Conservation (phyloP, 92 coral and sea anemone genomes). For the Palythoa caribaeorum region DNA sequence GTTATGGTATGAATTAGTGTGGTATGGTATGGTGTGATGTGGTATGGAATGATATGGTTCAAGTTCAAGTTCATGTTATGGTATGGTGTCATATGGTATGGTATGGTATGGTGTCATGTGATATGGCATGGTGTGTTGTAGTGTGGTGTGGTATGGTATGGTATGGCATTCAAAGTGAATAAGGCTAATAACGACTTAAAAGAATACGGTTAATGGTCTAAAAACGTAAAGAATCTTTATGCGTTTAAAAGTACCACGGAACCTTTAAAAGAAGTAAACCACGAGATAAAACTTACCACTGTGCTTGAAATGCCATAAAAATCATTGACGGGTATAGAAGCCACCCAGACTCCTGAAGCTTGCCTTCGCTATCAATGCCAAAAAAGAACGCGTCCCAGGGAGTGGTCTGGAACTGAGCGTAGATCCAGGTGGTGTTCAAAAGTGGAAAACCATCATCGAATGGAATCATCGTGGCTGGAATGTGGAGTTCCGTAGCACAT, state of each 20-base stretch:
- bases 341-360: constrained; percentile 80
- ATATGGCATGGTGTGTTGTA: too few relatives aligned
- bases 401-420: constrained; percentile 84
- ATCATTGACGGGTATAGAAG: constrained; percentile 82
- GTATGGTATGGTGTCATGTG: too few relatives aligned
- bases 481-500: constrained; percentile 73
- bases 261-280: not conserved
- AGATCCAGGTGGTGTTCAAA: constrained; percentile 7
- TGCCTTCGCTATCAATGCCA: constrained; percentile 85
- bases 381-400: constrained; percentile 85
- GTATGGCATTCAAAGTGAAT: too few relatives aligned
- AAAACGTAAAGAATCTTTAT: not conserved
- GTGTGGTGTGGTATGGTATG: too few relatives aligned
- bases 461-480: constrained; percentile 84
- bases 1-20: too few relatives aligned
- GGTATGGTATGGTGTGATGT: too few relatives aligned
- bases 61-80: too few relatives aligned
- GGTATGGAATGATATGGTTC: too few relatives aligned
- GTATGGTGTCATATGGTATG: too few relatives aligned
- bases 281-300: constrained; percentile 69
- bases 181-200: too few relatives aligned
- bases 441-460: constrained; percentile 34
- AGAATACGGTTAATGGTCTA: not conserved
- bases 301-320: constrained; percentile 88
- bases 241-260: not conserved